Base-by-base conservation (phyloP, 2,888 invertebrate genomes). In the Mythimna ferrago region DNA sequence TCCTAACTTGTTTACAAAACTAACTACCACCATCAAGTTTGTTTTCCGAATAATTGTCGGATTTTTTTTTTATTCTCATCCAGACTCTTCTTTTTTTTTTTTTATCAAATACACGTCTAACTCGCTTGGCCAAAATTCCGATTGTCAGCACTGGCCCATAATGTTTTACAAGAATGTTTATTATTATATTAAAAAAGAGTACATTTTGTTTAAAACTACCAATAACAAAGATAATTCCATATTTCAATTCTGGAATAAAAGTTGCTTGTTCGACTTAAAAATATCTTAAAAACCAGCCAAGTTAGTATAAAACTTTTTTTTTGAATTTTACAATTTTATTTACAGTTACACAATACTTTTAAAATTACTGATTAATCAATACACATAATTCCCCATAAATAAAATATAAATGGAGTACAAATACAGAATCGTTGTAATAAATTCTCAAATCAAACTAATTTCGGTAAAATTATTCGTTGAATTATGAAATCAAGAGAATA, bases 401-500 rank as follows among this genome's bases (percentile, higher is more conserved):
- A 48, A 65, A 16, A 10, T n/a, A 48, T 38, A 51, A 3, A 65
- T 14, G 41, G 16, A 51, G 9, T 53, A 56, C 53, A 41, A 71
- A 41, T 9, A 69, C 58, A 67, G n/a, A 61, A 72, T 78, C 82
- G 74, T 74, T 78, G 71, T 72, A 57, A 62, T 16, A 56, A 60
- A n/a, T 64, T 16, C 61, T 41, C 35, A 73, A 69, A 60, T 26
- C 41, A 72, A 80, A 73, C 21, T 38, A n/a, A 63, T 69, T 69
- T 62, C 35, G 35, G 51, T 66, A 56, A 65, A 62, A 60, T 62
- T 56, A 69, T 82, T 78, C 68, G 81, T 78, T 75, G 69, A 69
- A 72, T 56, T 61, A n/a, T 64, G 32, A 61, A 67, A 56, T 10
- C 44, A 32, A 58, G 58, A 61, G 57, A 60, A 57, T 32, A 54